Conservation (phyloP, 2,797 vertebrate species). For the Pantherophis vulpinus region DNA sequence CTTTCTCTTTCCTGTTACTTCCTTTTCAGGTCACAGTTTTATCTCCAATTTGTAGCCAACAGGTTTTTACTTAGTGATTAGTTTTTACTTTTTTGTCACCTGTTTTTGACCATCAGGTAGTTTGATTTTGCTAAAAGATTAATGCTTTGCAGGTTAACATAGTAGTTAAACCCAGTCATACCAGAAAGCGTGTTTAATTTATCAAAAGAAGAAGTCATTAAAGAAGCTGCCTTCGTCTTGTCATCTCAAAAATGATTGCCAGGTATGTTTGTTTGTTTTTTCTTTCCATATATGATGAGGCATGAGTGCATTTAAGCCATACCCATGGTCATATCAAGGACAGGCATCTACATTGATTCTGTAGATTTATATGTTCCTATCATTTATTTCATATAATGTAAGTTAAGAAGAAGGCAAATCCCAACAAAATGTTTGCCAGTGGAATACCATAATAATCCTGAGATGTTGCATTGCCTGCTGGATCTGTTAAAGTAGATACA, state of each 20-base stretch:
- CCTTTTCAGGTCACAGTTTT: conserved; percentile 39
- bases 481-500: neutral
- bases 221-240: neutral
- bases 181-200: neutral
- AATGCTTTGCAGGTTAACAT: neutral
- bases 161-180: neutral
- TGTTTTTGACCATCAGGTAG: neutral
- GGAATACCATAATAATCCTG: neutral
- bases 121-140: neutral
- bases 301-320: neutral
- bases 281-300: neutral
- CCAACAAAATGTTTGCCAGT: neutral
- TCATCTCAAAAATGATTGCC: neutral
- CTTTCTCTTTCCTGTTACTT: conserved; percentile 23
- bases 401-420: neutral
- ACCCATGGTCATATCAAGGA: neutral
- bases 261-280: conserved; percentile 11
- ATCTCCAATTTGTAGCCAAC: conserved; percentile 5
- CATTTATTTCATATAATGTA: neutral
- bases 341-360: neutral
- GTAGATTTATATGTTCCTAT: neutral
- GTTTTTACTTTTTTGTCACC: neutral
- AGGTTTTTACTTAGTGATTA: neutral
- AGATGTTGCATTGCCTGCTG: neutral
- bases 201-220: neutral